A percentile compares a stretch with the other conserved stretches of the same genome.
These are phyloP conservation scores for Crotalus helleri DNA, from an alignment of 2,113 vertebrate genomes.

Conservation along the genomic window DNA sequence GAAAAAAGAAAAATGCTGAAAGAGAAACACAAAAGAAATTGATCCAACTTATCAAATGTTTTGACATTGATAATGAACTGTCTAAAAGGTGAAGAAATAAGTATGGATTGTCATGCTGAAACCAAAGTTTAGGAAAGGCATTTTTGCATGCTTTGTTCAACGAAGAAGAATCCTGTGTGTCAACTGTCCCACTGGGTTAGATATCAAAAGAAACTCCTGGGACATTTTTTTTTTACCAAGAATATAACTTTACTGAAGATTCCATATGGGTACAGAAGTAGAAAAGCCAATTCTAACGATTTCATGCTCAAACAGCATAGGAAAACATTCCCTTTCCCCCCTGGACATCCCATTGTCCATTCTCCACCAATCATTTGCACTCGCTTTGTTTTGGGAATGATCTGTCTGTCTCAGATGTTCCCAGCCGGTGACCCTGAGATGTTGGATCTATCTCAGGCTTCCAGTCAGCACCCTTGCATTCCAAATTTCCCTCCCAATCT, in stretches of 20 bases:
- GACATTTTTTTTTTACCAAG: not conserved
- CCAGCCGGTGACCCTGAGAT: not conserved
- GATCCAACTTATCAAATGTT: not conserved
- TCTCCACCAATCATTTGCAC: not conserved
- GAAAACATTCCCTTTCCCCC: not conserved
- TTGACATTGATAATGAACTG: not conserved
- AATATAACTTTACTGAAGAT: not conserved
- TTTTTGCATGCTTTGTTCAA: not conserved
- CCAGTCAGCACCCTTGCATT: not conserved
- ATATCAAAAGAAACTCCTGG: not conserved
- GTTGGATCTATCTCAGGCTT: not conserved
- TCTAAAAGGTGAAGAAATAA: not conserved
- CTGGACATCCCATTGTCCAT: not conserved
- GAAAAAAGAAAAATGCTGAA: not conserved
- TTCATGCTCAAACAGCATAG: not conserved
- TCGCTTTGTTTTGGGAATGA: not conserved
- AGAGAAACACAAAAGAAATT: not conserved
- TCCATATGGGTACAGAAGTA: not conserved
- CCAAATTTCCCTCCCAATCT: not conserved
- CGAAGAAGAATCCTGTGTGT: not conserved
- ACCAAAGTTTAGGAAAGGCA: not conserved
- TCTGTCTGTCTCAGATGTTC: not conserved
- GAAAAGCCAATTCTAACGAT: not conserved
- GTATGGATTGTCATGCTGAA: not conserved
- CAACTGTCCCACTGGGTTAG: not conserved